Evolutionary conservation across 2,797 vertebrate species (phyloP).

Genomic region (Catostomus latipinnis): DNA sequence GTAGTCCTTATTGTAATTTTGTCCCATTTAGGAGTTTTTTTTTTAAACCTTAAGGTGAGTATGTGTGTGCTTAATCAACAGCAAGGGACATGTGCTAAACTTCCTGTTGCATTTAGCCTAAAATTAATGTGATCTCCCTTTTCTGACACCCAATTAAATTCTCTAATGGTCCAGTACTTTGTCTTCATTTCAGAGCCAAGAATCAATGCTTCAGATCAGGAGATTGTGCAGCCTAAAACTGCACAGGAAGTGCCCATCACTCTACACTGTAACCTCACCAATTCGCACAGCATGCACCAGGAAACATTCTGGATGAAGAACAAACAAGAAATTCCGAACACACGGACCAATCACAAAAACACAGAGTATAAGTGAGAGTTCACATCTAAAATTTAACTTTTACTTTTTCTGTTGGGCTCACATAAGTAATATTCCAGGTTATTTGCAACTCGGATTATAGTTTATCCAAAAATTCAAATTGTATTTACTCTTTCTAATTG

Average conservation of each 20-base stretch:
- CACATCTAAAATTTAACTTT: background rate
- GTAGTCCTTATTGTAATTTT: too few species aligned
- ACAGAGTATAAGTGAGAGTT: slow-evolving; percentile 84
- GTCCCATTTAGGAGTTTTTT: too few species aligned
- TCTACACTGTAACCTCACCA: slow-evolving; percentile 93
- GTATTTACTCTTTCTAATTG: too few species aligned
- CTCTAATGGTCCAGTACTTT: slow-evolving; percentile 71
- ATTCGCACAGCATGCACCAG: slow-evolving; percentile 80
- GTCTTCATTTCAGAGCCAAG: slow-evolving; percentile 90
- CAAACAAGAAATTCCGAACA: slow-evolving; percentile 84
- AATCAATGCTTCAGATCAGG: slow-evolving; percentile 90
- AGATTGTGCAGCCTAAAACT: slow-evolving; percentile 75
- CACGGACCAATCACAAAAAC: slow-evolving; percentile 77
- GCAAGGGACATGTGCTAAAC: too few species aligned
- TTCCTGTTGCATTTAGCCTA: too few species aligned
- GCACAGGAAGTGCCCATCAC: slow-evolving; percentile 69
- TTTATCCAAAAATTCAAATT: too few species aligned
- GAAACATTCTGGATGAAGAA: slow-evolving; percentile 97
- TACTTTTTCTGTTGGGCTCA: too few species aligned
- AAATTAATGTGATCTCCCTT: too few species aligned
- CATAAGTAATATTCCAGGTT: too few species aligned
- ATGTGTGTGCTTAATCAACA: too few species aligned
- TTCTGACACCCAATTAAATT: slow-evolving; percentile 20
- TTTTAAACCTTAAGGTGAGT: too few species aligned
- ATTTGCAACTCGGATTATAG: too few species aligned